Conservation (phyloP, 2,888 invertebrate species). For the Hanleya hanleyi region DNA sequence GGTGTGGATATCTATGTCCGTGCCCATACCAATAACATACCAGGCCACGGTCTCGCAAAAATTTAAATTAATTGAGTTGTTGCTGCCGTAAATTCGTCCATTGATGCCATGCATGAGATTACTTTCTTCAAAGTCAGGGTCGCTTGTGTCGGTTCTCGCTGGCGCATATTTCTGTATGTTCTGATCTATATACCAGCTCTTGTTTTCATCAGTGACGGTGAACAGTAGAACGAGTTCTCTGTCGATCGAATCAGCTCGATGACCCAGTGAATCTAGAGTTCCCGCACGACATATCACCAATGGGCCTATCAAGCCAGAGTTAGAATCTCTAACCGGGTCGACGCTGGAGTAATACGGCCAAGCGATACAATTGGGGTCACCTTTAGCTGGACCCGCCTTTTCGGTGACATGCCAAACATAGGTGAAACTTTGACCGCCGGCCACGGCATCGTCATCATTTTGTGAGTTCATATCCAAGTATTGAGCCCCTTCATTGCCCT, state of each 20-base stretch:
- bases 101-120: slow-evolving; percentile 45
- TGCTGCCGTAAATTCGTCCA: slow-evolving; percentile 40
- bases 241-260: slow-evolving; percentile 39
- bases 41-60: slow-evolving; percentile 38
- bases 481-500: not conserved
- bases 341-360: slow-evolving; percentile 33
- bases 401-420: slow-evolving; percentile 18
- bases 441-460: slow-evolving; percentile 13
- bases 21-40: slow-evolving; percentile 40
- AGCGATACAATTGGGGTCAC: slow-evolving; percentile 28
- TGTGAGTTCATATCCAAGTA: not conserved
- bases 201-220: slow-evolving; percentile 59
- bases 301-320: slow-evolving; percentile 30
- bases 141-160: slow-evolving; percentile 28
- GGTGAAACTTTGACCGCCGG: slow-evolving; percentile 10
- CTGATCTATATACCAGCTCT: slow-evolving; percentile 60
- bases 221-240: slow-evolving; percentile 58
- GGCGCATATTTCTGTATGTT: slow-evolving; percentile 53
- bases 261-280: slow-evolving; percentile 5
- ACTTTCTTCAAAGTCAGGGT: slow-evolving; percentile 41
- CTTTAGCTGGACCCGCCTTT: slow-evolving; percentile 18
- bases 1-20: slow-evolving; percentile 43
- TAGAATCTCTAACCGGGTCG: slow-evolving; percentile 23
- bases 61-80: slow-evolving; percentile 32
- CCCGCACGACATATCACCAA: slow-evolving; percentile 29